Base-by-base conservation (phyloP, 2,888 invertebrate species). In the Linnaemya tessellans region DNA sequence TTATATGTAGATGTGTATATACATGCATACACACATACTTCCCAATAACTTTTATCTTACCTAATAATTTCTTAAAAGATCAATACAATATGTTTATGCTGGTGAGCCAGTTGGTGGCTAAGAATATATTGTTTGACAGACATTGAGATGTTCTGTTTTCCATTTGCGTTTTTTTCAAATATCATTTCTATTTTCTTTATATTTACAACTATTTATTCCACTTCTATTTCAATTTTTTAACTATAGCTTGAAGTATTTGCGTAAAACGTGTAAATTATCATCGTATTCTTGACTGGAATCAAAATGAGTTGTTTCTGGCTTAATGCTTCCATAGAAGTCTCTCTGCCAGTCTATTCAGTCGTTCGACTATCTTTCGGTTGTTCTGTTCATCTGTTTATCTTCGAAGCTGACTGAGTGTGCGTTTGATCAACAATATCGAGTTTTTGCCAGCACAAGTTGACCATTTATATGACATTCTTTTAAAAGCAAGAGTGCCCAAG, bases 191-290 rank as follows among this genome's bases (percentile, higher is more conserved):
- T 80, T 80, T 75, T 54, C 43, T 70, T 75, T 68, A 38, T 46
- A 70, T 67, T 68, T 18, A 60, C 79, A 80, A 71, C 74, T 68
- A 54, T 68, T 81, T 25, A 81, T 75, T 75, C 75, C 22, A 81
- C 25, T 80, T 79, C 60, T 74, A 62, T 84, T 60, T 67, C 11
- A 35, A 60, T 54, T 77, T 54, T 35, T 18, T 71, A 64, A 56
- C 43, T 49, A 20, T 81, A 60, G 43, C 41, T 81, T 68, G 64
- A 20, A 81, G 62, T 62, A 68, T 67, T 71, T 75, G 75, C 65
- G 74, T 88, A 87, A 87, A 89, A 89, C 89, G 91, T 89, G 89
- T 88, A 90, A 90, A 89, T 89, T 89, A 90, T 89, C 89, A 87
- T 88, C 87, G 79, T 86, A 83, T 73, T 90, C 88, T 88, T 88